Conservation (phyloP, 2,113 vertebrate species). For the Oryzias javanicus region DNA sequence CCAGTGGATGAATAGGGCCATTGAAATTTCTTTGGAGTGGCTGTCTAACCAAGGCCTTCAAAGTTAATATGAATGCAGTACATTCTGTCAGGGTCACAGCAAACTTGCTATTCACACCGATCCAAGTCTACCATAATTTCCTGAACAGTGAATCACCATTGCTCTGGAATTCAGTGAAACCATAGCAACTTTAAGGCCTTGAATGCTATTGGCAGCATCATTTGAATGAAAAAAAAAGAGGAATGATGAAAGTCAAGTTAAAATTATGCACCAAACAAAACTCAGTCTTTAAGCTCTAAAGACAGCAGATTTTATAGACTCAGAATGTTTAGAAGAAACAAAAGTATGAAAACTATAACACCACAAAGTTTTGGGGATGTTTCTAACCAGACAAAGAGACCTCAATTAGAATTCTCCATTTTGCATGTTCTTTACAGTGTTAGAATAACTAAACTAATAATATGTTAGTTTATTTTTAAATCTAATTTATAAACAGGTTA, state of each 20-base stretch:
- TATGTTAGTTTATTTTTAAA: too few relatives aligned
- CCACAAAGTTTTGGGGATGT: too few relatives aligned
- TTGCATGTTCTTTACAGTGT: too few relatives aligned
- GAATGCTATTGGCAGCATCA: slow-evolving; percentile 62
- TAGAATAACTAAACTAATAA: too few relatives aligned
- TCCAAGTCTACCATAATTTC: slow-evolving; percentile 45
- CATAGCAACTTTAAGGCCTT: slow-evolving; percentile 70
- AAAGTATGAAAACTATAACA: too few relatives aligned
- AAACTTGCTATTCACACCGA: slow-evolving; percentile 58
- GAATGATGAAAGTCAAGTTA: slow-evolving; percentile 27
- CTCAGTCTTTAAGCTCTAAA: too few relatives aligned
- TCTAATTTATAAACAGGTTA: too few relatives aligned
- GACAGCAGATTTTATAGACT: too few relatives aligned
- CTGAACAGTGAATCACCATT: slow-evolving; percentile 61
- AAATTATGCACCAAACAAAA: too few relatives aligned
- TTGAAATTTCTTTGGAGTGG: slow-evolving; percentile 49
- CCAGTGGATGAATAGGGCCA: slow-evolving; percentile 43
- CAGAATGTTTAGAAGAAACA: too few relatives aligned
- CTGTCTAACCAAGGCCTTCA: slow-evolving; percentile 53
- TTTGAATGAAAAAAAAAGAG: slow-evolving; percentile 53
- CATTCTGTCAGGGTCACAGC: slow-evolving; percentile 66
- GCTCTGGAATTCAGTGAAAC: slow-evolving; percentile 57
- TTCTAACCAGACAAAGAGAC: too few relatives aligned
- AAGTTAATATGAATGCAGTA: slow-evolving; percentile 68
- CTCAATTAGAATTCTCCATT: too few relatives aligned